Percentiles rank a stretch among this genome's conserved stretches.
phyloP scores from a whole-genome alignment of 2,888 invertebrate species.

The Hypomecis punctinalis region DNA sequence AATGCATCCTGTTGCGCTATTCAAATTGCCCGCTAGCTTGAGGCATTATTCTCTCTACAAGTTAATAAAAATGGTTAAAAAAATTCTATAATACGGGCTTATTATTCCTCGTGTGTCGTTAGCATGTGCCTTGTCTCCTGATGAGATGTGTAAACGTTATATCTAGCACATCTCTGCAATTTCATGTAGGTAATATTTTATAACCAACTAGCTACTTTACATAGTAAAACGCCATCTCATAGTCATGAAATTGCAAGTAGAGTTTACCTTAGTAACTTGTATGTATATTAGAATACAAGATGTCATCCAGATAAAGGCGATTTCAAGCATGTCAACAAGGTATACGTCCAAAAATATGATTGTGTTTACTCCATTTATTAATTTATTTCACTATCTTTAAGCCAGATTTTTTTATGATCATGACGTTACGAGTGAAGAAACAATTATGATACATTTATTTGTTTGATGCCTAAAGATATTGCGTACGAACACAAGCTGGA shows the following conservation, averaged over 20 bases:
- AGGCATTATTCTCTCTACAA: slow-evolving; percentile 52
- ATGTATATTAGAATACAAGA: not conserved
- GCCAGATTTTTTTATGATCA: slow-evolving; percentile 10
- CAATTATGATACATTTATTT: slow-evolving; percentile 21
- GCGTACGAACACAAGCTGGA: slow-evolving; percentile 45
- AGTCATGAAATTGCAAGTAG: not conserved
- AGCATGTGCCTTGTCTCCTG: slow-evolving; percentile 55
- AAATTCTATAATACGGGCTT: slow-evolving; percentile 61
- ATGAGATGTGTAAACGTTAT: slow-evolving; percentile 49
- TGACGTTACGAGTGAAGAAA: slow-evolving; percentile 13
- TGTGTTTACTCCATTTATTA: not conserved
- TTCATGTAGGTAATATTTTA: slow-evolving; percentile 41
- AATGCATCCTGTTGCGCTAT: slow-evolving; percentile 56
- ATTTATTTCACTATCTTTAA: not conserved
- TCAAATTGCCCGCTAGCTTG: slow-evolving; percentile 51
- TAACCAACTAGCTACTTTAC: slow-evolving; percentile 2
- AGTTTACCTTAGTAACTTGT: not conserved
- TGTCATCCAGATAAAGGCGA: not conserved
- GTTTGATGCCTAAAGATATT: slow-evolving; percentile 18
- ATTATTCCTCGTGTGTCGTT: slow-evolving; percentile 63
- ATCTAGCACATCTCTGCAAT: slow-evolving; percentile 35
- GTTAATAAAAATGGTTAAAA: slow-evolving; percentile 56
- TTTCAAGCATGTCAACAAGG: not conserved
- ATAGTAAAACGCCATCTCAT: slow-evolving; percentile 1
- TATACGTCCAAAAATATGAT: no score